These are phyloP conservation scores for Exocentrus adspersus DNA, from an alignment of 2,888 invertebrate species.

Conservation along the genomic window DNA sequence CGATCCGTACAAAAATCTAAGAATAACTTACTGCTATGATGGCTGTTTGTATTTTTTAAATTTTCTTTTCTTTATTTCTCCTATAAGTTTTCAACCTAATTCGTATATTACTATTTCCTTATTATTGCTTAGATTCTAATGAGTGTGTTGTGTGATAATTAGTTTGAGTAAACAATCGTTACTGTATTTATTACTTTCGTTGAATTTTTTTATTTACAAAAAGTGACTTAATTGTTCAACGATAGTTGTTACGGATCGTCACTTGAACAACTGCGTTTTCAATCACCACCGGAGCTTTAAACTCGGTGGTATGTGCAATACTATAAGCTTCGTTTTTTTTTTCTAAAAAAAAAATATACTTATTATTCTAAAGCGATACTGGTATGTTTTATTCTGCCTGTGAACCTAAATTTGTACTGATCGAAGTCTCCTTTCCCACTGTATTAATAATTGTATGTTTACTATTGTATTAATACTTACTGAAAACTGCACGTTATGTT, in stretches of 20 bases:
- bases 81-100: too few relatives aligned
- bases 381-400: slow-evolving; percentile 25
- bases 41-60: too few relatives aligned
- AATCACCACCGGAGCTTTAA: slow-evolving; percentile 48
- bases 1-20: slow-evolving; percentile 9
- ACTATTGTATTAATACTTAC: too few relatives aligned
- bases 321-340: slow-evolving; percentile 56
- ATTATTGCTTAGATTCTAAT: too few relatives aligned
- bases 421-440: too few relatives aligned
- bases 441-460: too few relatives aligned
- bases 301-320: slow-evolving; percentile 54
- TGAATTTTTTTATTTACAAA: background rate
- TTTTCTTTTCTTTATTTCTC: too few relatives aligned
- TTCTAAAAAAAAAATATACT: slow-evolving; percentile 53
- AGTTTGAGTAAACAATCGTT: too few relatives aligned
- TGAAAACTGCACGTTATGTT: background rate
- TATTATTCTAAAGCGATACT: slow-evolving; percentile 42
- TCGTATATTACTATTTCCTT: too few relatives aligned
- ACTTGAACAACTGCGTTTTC: slow-evolving; percentile 40
- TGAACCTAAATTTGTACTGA: too few relatives aligned
- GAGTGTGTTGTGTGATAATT: too few relatives aligned
- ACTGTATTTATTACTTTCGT: slow-evolving; percentile 3
- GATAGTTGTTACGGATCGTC: slow-evolving; percentile 21
- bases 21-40: too few relatives aligned
- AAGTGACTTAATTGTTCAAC: background rate